Base-by-base conservation (phyloP, 2,888 invertebrate species). In the Stramonita haemastoma region DNA sequence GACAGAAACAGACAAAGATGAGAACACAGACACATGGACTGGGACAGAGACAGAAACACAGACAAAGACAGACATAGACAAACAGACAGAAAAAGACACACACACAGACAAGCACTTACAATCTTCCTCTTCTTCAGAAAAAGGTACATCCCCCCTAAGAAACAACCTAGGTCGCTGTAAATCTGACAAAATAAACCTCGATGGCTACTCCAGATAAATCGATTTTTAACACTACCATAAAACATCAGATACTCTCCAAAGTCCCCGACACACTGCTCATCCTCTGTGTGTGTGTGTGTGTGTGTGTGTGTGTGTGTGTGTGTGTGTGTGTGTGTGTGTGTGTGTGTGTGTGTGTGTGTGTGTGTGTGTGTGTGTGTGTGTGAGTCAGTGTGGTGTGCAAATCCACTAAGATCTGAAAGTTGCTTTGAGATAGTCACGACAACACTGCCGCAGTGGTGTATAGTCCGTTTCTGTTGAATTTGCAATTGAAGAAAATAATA, bases 321-420 rank as follows among this genome's bases (percentile, higher is more conserved):
- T 26, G 66, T 66, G 66, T 26, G 66, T 66, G 73, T n/a, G 29
- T 73, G n/a, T n/a, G n/a, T 73, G n/a, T n/a, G n/a, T 73, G n/a
- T 73, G n/a, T 73, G 26, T 73, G 11, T 73, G 26, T 73, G 26
- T 73, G 26, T 73, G 34, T 79, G 32, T 79, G 79, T 79, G 34
- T 79, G 79, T 79, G 34, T 79, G 34, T 79, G 79, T 77, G 77
- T 79, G 79, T 79, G 34, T 79, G 79, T 79, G 34, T 79, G 34
- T 79, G 79, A 32, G 19, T 79, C 32, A 32, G 22, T 34, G 34
- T 79, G 1, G 46, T 2, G 46, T 2, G 8, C 46, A 46, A 46
- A 46, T 46, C 46, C 46, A 46, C 46, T 46, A 8, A 5, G 46
- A 46, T 46, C 46, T 46, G 46, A 46, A 46, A 46, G 46, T 46